A percentile compares a stretch with the other conserved stretches of the same genome.
Conservation (phyloP, 2,888 invertebrate species). For the Neria commutata region DNA sequence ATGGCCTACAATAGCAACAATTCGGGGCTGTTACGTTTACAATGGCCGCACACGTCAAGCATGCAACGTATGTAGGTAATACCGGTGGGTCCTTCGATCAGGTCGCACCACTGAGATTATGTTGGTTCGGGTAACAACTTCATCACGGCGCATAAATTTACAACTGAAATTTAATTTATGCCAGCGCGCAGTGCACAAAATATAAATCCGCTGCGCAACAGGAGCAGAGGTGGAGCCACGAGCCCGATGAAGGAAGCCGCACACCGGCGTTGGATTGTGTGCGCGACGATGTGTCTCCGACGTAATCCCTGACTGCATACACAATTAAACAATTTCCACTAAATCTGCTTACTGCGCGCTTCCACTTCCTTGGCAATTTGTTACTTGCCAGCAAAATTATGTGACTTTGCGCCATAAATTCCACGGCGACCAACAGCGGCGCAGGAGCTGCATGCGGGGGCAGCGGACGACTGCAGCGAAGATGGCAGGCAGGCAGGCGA, state of each 20-base stretch:
- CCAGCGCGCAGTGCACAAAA: constrained; percentile 23
- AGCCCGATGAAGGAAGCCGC: background rate
- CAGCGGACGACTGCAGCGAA: constrained; percentile 20
- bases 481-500: too few species aligned
- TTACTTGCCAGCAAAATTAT: constrained; percentile 60
- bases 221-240: background rate
- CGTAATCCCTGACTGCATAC: constrained; percentile 41
- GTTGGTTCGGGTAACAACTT: constrained; percentile 61
- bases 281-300: constrained; percentile 21
- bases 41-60: background rate
- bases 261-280: constrained; percentile 39
- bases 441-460: constrained; percentile 32
- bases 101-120: constrained; percentile 46
- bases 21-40: too few species aligned
- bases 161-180: constrained; percentile 59
- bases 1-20: too few species aligned
- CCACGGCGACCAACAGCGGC: constrained; percentile 28
- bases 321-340: constrained; percentile 60
- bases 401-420: constrained; percentile 60
- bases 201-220: constrained; percentile 29
- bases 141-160: constrained; percentile 59
- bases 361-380: constrained; percentile 60
- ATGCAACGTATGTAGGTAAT: constrained; percentile 23
- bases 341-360: constrained; percentile 59
- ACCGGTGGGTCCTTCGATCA: too few species aligned